Percentiles rank a stretch among this genome's conserved stretches.
Conservation (phyloP, 2,113 vertebrate species). For the Okapia johnstoni region DNA sequence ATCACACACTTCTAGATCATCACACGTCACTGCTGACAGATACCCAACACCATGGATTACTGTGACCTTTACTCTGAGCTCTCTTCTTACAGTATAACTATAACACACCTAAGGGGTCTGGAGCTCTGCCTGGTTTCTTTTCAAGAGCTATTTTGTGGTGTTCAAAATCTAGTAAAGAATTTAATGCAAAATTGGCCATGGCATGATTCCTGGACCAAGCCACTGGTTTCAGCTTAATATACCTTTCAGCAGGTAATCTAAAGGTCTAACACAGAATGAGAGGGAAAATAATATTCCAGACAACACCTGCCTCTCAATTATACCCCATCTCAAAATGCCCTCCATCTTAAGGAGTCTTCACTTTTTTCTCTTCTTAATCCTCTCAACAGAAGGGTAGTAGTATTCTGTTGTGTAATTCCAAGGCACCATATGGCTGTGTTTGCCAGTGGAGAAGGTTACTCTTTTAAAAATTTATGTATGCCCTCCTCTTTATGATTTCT, state of each 20-base stretch:
- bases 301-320: not conserved
- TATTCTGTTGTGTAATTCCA: not conserved
- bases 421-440: not conserved
- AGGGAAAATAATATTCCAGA: not conserved
- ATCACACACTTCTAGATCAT: not conserved
- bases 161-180: not conserved
- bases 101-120: not conserved
- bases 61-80: not conserved
- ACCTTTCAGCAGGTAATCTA: not conserved
- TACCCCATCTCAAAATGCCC: not conserved
- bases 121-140: not conserved
- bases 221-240: not conserved
- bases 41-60: not conserved
- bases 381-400: not conserved
- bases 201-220: not conserved
- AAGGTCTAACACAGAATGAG: not conserved
- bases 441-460: not conserved
- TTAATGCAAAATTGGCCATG: not conserved
- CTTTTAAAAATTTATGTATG: not conserved
- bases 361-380: not conserved
- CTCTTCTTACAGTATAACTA: not conserved
- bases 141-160: not conserved
- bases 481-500: not conserved
- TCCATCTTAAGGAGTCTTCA: not conserved
- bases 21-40: not conserved